These are phyloP conservation scores for Drosophila neonasuta DNA, from an alignment of 2,888 invertebrate species.

Conservation along the genomic window DNA sequence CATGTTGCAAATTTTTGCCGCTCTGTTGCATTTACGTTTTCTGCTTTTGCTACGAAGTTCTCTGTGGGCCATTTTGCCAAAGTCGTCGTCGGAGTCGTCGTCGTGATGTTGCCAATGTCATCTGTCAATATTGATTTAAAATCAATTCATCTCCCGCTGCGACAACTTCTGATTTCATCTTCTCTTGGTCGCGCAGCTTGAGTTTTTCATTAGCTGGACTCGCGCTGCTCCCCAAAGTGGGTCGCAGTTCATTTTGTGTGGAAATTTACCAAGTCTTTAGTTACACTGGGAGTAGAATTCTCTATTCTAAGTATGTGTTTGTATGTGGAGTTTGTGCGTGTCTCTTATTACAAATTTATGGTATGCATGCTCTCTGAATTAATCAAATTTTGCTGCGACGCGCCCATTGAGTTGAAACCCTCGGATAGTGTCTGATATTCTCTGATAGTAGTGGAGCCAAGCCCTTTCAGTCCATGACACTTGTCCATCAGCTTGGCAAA, in stretches of 20 bases:
- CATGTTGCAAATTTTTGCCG: no score
- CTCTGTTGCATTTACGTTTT: no score
- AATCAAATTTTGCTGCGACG: slow-evolving; percentile 70
- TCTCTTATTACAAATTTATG: slow-evolving; percentile 43
- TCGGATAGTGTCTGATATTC: slow-evolving; percentile 6
- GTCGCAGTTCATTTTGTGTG: slow-evolving; percentile 13
- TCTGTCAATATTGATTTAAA: slow-evolving; percentile 77
- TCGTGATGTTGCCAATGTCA: slow-evolving; percentile 58
- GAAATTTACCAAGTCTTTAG: background rate
- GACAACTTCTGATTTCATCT: slow-evolving; percentile 56
- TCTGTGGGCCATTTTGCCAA: slow-evolving; percentile 26
- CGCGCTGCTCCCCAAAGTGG: slow-evolving; percentile 6
- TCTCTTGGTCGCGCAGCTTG: slow-evolving; percentile 50
- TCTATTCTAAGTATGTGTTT: background rate
- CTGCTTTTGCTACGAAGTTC: background rate
- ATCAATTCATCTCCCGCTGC: slow-evolving; percentile 73
- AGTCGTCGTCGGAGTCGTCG: no score
- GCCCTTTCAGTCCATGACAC: slow-evolving; percentile 67
- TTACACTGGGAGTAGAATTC: background rate
- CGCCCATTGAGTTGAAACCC: slow-evolving; percentile 34
- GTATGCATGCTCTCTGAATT: slow-evolving; percentile 53
- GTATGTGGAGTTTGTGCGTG: slow-evolving; percentile 28
- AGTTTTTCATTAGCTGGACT: slow-evolving; percentile 64
- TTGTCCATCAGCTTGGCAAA: slow-evolving; percentile 71
- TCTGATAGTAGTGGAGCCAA: slow-evolving; percentile 44